Base-by-base conservation (phyloP, 2,888 invertebrate genomes). In the Harmothoe impar region DNA sequence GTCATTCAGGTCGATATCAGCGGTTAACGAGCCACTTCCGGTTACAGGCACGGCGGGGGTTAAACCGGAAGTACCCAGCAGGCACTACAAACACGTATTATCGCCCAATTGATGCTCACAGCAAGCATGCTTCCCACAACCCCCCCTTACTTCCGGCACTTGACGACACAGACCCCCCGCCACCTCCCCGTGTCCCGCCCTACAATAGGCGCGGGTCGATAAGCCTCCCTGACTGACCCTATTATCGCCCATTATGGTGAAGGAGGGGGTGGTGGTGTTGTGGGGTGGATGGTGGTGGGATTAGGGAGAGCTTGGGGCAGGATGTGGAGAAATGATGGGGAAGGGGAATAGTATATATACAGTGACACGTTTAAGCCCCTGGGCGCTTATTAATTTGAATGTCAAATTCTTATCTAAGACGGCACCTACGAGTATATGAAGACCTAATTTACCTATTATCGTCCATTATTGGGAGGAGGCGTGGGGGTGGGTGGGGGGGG, bases 161-260 rank as follows among this genome's bases (percentile, higher is more conserved):
- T 10, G 3, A 7, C 5, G 10, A 3, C 7, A n/a, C 62, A 62
- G 12, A 1, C 62, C 62, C n/a, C 23, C 62, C 23, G 7, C 62
- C 62, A 20, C 62, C 43, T 62, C n/a, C 62, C 25, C 62, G 1
- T 15, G 5, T 3, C 10, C 23, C 20, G n/a, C 5, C 62, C 77
- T 29, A 77, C 43, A 81, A 81, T 81, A 43, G 81, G n/a, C 81
- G 5, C n/a, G 35, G 35, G 20, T 77, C 33, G 81, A 81, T 81
- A 81, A 81, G 81, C 81, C 77, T 81, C 81, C n/a, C 81, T 35
- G 33, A 81, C 35, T 43, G n/a, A 33, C 23, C 43, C 43, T 81
- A 81, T 81, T 81, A 81, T 81, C 33, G 81, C 33, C 43, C 43
- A 43, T 81, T 81, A 81, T 81, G 33, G 77, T 7, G 77, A 17